phyloP scores from a whole-genome alignment of 2,888 invertebrate species.

The Falcaria lacertinaria region DNA sequence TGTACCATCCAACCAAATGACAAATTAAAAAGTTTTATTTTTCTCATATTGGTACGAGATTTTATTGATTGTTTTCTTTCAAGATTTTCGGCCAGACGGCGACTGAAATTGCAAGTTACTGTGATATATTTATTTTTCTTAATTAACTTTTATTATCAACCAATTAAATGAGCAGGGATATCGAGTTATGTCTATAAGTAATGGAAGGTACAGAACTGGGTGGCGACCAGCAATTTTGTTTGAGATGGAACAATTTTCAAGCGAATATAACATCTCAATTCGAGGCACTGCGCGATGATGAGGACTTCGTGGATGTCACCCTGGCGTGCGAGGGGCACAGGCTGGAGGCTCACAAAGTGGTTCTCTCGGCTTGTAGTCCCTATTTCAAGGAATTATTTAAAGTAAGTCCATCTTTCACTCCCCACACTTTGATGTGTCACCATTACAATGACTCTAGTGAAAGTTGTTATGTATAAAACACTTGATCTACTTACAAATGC shows the following conservation, averaged over 20 bases:
- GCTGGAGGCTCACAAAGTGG: constrained; percentile 91
- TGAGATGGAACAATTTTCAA: constrained; percentile 94
- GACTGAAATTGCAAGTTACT: constrained; percentile 80
- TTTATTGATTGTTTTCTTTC: constrained; percentile 82
- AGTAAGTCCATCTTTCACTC: constrained; percentile 83
- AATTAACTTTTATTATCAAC: constrained; percentile 78
- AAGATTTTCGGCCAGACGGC: constrained; percentile 80
- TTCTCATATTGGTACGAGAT: constrained; percentile 80
- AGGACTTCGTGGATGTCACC: constrained; percentile 93
- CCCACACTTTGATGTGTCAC: constrained; percentile 79
- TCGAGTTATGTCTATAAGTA: constrained; percentile 81
- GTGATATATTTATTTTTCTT: constrained; percentile 80
- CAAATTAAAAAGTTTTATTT: constrained; percentile 81
- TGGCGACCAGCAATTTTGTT: constrained; percentile 92
- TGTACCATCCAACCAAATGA: constrained; percentile 78
- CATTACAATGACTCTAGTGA: constrained; percentile 80
- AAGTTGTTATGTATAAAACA: constrained; percentile 80
- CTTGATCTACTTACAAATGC: constrained; percentile 80
- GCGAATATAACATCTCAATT: constrained; percentile 92
- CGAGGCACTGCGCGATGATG: constrained; percentile 90
- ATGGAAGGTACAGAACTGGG: constrained; percentile 81
- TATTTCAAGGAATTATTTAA: constrained; percentile 93
- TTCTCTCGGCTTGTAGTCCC: constrained; percentile 91
- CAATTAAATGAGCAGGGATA: constrained; percentile 80
- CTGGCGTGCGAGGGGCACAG: constrained; percentile 91